Evolutionary conservation across 2,888 invertebrate genomes (phyloP), one percentile per base, ranked within the genome.

Genomic region (Drepana falcataria): DNA sequence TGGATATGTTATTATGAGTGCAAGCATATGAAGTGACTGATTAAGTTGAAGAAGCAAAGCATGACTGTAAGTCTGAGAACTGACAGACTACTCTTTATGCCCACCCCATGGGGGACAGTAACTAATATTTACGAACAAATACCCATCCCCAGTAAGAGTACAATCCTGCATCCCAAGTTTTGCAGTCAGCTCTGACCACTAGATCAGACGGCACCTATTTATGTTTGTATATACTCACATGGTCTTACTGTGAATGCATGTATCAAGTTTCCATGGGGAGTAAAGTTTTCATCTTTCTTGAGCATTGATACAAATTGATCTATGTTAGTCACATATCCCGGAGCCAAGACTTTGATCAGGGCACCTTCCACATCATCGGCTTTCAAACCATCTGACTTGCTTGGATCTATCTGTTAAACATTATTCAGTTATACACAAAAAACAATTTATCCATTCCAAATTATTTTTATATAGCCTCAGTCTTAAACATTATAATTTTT

Each of bases 291-390:
- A 61, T 97, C 96, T 66, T 95, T 95, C 51, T 93, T 91, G 41
- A 97, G 74, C 33, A 92, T 86, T 47, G 93, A 92, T 0, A 94
- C 84, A 83, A 97, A 97, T 49, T 93, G 92, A 77, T 96, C 95
- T 54, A 95, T 75, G 78, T 95, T 96, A 4, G 94, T 93, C 37
- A 93, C 91, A 74, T 94, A 94, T 34, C 94, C 94, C 0, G 94
- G 93, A 2, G 95, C 94, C 9, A 97, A 81, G 52, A 95, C 94
- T 59, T 94, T 93, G 0, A 93, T 91, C 52, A 97, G 73, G 51
- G 93, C 94, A 54, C 93, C 92, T 55, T 94, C 91, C 6, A 97
- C 92, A 81, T 97, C 94, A 83, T 97, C 97, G 1, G 97, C 91
- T 89, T 94, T 92, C 66, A 93, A 81, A 37, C 92, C 93, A 58